Base-by-base conservation (phyloP, 2,888 invertebrate genomes). In the Rhagonycha fulva region DNA sequence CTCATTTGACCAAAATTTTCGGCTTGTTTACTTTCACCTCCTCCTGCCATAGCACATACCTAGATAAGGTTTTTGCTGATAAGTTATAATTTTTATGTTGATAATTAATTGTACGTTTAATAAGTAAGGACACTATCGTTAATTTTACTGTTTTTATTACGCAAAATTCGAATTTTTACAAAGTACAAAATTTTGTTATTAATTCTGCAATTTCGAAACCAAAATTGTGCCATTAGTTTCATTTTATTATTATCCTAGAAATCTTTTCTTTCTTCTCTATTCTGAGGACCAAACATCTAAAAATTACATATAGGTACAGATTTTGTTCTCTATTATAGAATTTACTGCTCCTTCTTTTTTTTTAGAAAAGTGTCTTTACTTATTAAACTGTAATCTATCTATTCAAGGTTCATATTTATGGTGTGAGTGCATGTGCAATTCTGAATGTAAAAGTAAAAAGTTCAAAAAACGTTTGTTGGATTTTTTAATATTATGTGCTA, bases 1-100 rank as follows among this genome's bases (percentile, higher is more conserved):
- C 80, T 81, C 70, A 84, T 76, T 68, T 82, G 63, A 4, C 63
- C 63, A 66, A 24, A 66, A 19, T 66, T 66, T 19, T 66, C 63
- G 3, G 78, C 61, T 82, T 82, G 24, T 81, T 78, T 73, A 82
- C 82, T 12, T 77, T 78, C 66, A 71, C 74, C 19, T 71, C 72
- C 23, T 74, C 67, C 47, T 62, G 74, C 30, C 14, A 47, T 12
- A 14, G 14, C 47, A 14, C 47, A 68, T 28, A 30, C 19, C 68
- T 68, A 14, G 47, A 47, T 47, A 47, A 32, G 12, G 32, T 12
- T 12, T n/a, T 32, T 32, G 32, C n/a, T n/a, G 12, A 47, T 47
- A n/a, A 47, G 47, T 47, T 47, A 7, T 7, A n/a, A 7, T n/a
- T n/a, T 47, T 47, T 47, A 47, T 47, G n/a, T n/a, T 0, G 2